Evolutionary conservation across 2,888 invertebrate genomes (phyloP), one percentile per base, ranked within the genome.

Genomic region (Ornithoptera priamus): DNA sequence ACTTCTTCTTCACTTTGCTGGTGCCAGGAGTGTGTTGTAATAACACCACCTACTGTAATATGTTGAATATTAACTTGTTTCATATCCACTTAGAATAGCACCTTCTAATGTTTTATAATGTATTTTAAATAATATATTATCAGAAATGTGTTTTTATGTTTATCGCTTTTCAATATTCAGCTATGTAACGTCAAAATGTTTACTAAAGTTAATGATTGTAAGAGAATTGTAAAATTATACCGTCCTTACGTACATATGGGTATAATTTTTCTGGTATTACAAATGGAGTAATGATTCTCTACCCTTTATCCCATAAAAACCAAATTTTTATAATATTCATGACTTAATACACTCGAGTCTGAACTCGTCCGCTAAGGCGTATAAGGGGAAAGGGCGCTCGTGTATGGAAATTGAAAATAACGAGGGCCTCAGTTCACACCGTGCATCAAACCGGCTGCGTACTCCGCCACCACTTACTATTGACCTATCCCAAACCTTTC

Each of bases 351-450:
- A 88, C 86, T 85, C 85, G 78, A 82, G 79, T 81, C 84, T 86
- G 86, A 85, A 86, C 83, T 84, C 81, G 81, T 84, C 86, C 83
- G 86, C 85, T 85, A 87, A 87, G 86, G 86, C 81, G 84, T 87
- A 86, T 81, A 88, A 85, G 83, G 83, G 87, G 87, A 82, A 83
- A 87, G 88, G 85, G 86, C 83, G 89, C 85, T 87, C 86, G 88
- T 88, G 89, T 90, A 90, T 90, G 90, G 90, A 92, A 92, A 92
- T 92, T 91, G 91, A 91, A 92, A 92, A 92, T 92, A 92, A 92
- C 90, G 92, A 92, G 90, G 85, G 83, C 86, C 86, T 83, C 85
- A 86, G 89, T 90, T 90, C 90, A 86, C 88, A 88, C 86, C 85
- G 86, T 86, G 88, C 89, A 84, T 85, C 87, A 86, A 85, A 87